Evolutionary conservation across 2,113 vertebrate species (phyloP), one percentile per base, ranked within the genome.

Genomic region (Rhinopomastus cyanomelas): DNA sequence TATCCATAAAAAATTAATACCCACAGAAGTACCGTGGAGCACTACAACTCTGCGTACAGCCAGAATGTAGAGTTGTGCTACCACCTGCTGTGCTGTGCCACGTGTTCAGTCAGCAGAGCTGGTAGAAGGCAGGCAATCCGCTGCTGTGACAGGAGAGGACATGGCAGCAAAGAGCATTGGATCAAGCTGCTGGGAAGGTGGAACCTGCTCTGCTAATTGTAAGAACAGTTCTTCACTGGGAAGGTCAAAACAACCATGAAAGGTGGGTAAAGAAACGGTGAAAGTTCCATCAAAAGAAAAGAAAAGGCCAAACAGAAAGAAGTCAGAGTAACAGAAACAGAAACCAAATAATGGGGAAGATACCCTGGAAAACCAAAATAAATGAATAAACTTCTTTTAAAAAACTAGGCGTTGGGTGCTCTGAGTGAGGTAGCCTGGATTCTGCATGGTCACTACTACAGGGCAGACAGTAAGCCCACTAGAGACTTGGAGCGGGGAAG

Each of bases 321-420:
- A 77, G 16, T 34, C 29, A 59, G 46, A 44, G 26, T 46, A 46
- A 37, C 13, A 56, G 34, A 44, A 55, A 53, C 11, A 65, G 42
- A 52, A 89, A 51, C 6, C 26, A 56, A 14, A 21, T 14, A 36
- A 55, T 7, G 2, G 27, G 44, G 6, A 76, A 61, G 4, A 27
- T 9, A 68, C 29, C 27, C 32, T 55, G 20, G 16, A 57, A 39
- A 78, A 81, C 3, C 4, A 18, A 66, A 11, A 23, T 46, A 65
- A 20, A 11, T 34, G 29, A 1, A 57, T 23, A 30, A 71, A 12
- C 0, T 4, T 26, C 7, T 26, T 48, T 6, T 6, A 48, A 37
- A 52, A 32, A 37, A 53, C 16, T 19, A 16, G 60, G 32, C 22
- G 42, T 46, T 56, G 36, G 60, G 48, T 30, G n/a, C 14, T 67